These are phyloP conservation scores for Cremastinae sp. DNA, from an alignment of 2,888 invertebrate genomes.

Conservation along the genomic window DNA sequence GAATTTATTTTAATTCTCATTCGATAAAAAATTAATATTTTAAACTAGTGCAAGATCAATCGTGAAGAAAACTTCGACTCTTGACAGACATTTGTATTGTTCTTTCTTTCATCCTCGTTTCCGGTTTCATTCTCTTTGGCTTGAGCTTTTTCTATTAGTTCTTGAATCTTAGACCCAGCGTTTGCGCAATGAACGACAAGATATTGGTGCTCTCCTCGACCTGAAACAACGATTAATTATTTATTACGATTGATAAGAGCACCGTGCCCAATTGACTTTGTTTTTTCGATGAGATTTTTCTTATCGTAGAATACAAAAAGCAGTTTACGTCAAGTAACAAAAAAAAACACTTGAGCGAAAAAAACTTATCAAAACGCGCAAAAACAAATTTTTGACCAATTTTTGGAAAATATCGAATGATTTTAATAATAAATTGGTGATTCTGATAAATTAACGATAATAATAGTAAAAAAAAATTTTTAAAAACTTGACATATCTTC, in stretches of 20 bases:
- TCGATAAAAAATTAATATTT: too few species aligned
- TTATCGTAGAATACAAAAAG: not conserved
- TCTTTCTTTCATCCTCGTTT: slow-evolving; percentile 14
- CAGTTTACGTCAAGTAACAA: too few species aligned
- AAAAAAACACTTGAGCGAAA: too few species aligned
- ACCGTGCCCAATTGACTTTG: not conserved
- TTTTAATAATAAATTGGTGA: too few species aligned
- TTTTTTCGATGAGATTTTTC: slow-evolving; percentile 1
- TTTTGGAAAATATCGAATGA: too few species aligned
- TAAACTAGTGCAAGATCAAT: not conserved
- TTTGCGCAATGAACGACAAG: slow-evolving; percentile 89
- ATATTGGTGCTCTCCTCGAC: slow-evolving; percentile 97
- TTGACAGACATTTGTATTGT: slow-evolving; percentile 27
- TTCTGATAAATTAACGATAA: too few species aligned
- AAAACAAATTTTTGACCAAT: too few species aligned
- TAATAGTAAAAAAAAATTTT: too few species aligned
- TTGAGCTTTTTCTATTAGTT: too few species aligned
- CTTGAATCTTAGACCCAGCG: slow-evolving; percentile 85
- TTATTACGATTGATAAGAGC: slow-evolving; percentile 13
- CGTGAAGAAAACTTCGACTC: slow-evolving; percentile 14
- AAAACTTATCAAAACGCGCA: too few species aligned
- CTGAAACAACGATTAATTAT: slow-evolving; percentile 81
- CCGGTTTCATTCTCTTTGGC: slow-evolving; percentile 10
- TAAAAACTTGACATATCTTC: too few species aligned
- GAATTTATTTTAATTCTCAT: too few species aligned